Base-by-base conservation (phyloP, 2,113 vertebrate species). In the Vidua chalybeata region DNA sequence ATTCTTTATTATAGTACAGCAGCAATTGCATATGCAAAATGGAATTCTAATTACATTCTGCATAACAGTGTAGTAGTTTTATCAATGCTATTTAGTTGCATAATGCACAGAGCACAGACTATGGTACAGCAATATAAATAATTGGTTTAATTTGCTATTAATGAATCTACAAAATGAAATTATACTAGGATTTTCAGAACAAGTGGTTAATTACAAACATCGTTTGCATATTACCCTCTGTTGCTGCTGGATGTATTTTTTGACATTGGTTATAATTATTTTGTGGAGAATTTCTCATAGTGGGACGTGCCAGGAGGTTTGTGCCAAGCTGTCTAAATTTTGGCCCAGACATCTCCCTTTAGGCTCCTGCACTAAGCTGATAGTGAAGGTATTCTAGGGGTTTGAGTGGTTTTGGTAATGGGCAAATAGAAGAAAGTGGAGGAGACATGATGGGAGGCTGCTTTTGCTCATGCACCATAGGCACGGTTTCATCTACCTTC, bases 31-130 rank as follows among this genome's bases (percentile, higher is more conserved):
- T 95, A 96, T 97, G 94, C 95, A 96, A 97, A 97, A 64, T 96
- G 80, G 92, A 97, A 96, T 96, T 61, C 91, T 97, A 98, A 98
- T 97, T 97, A 96, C 48, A 67, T 93, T 97, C 87, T 95, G 92
- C 75, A 66, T 94, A 96, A 94, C 87, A 95, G 81, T 72, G 87
- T 94, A 89, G 86, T 79, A 91, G 86, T 93, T 96, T 96, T 95
- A 93, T 97, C 94, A 94, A 84, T 82, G 87, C 66, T 76, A 33
- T 94, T 96, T 96, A 92, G 96, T 66, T 90, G 88, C 76, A 90
- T 96, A 97, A 95, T 94, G 79, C 59, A 51, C 84, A 22, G 17
- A 58, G 82, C 69, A 85, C 45, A 54, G 92, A 96, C 91, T 93
- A 63, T 69, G 84, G 58, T 90, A 93, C 93, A 96, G 95, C 94